Conservation (phyloP, 1,140 invertebrate genomes). For the Atta texana region DNA sequence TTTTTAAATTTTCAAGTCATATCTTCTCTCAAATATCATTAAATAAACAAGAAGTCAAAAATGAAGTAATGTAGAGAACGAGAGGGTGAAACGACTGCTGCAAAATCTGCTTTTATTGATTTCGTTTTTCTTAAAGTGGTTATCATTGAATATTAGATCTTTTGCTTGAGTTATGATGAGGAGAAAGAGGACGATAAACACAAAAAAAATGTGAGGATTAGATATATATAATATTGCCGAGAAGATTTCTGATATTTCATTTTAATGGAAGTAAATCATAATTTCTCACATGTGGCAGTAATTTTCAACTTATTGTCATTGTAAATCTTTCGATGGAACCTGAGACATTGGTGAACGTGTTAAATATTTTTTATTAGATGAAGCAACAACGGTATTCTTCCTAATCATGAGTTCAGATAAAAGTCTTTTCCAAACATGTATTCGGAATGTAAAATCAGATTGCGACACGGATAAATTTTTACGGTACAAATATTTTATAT, state of each 20-base stretch:
- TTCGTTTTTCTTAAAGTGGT: conserved; percentile 56
- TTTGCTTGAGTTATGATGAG: conserved; percentile 44
- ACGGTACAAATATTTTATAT: background rate
- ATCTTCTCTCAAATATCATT: background rate
- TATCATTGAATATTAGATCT: conserved; percentile 69
- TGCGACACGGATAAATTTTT: background rate
- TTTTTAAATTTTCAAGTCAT: background rate
- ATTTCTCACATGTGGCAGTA: conserved; percentile 58
- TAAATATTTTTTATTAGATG: background rate
- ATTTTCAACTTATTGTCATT: background rate
- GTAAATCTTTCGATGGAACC: background rate
- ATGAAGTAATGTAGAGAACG: background rate
- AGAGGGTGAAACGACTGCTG: conserved; percentile 7
- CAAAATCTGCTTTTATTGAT: conserved; percentile 73
- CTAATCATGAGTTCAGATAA: background rate
- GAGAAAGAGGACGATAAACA: background rate
- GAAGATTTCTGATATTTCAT: conserved; percentile 54
- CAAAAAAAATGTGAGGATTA: background rate
- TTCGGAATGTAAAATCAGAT: background rate
- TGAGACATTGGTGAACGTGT: too few species aligned
- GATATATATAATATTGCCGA: conserved; percentile 42
- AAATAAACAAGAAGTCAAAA: background rate
- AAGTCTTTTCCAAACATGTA: background rate
- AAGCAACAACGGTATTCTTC: background rate
- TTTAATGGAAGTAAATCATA: conserved; percentile 26